Base-by-base conservation (phyloP, 2,797 vertebrate species). In the Bryconaethiops microstoma region DNA sequence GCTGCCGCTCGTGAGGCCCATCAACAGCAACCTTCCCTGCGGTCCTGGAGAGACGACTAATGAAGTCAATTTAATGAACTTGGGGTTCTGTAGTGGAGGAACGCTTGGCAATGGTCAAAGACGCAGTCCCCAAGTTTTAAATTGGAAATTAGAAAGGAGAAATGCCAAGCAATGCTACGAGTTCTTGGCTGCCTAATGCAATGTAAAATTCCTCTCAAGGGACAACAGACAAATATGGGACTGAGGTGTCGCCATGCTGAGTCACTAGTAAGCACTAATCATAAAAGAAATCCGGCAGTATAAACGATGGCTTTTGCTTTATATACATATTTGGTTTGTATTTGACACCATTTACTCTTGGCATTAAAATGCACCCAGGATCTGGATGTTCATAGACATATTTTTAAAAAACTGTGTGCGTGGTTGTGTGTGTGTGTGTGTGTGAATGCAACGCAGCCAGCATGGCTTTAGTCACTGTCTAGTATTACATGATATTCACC, bases 61-160 rank as follows among this genome's bases (percentile, higher is more conserved):
- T 88, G 81, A 86, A 85, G 79, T 85, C 81, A 40, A 14, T 82
- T 86, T 87, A 87, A 87, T 85, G 84, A 85, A 87, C 79, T 87
- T 52, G 8, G 57, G 25, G 42, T 64, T 54, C 72, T 74, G 69
- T 74, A 71, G 75, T 64, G 25, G 74, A 80, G 72, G 57, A 77
- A 72, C 42, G 75, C 69, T 83, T 80, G 59, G 65, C 57, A 9
- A 52, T 52, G 74, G 81, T 85, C 81, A 87, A 84, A 81, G 84
- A 86, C 62, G 10, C 17, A 76, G 62, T 23, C 35, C 35, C 65
- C n/a, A 14, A 35, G 69, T 81, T 82, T 76, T 63, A 79, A 85
- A 74, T 67, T 71, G 59, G 76, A 75, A 83, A 79, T 62, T 40
- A 50, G n/a, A 60, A 69, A 35, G 57, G 17, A 74, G 77, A 68